Conservation (phyloP, 2,113 vertebrate species). For the Amphiprion ocellaris region DNA sequence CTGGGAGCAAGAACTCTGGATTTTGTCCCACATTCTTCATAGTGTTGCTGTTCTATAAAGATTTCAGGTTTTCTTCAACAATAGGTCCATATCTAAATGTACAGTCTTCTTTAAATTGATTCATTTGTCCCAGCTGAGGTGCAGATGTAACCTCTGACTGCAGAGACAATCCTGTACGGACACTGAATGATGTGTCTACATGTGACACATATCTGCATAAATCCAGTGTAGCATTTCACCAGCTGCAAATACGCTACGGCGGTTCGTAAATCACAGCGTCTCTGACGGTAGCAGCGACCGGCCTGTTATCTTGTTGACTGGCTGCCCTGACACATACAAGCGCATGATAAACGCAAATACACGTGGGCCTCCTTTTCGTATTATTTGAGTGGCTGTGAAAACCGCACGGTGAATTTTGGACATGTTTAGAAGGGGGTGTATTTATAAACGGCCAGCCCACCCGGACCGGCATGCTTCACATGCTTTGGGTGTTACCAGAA, state of each 20-base stretch:
- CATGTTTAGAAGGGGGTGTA: conserved; percentile 72
- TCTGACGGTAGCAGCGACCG: conserved; percentile 9
- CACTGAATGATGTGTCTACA: conserved; percentile 6
- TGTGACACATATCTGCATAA: conserved; percentile 30
- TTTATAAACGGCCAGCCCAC: conserved; percentile 82
- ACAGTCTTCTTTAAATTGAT: conserved; percentile 2
- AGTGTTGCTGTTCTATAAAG: no score
- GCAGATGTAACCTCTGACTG: conserved; percentile 27
- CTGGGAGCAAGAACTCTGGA: no score
- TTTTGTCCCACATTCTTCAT: no score
- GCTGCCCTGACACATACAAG: conserved; percentile 21
- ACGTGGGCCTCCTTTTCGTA: not conserved
- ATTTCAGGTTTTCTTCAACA: no score
- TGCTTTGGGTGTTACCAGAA: conserved; percentile 79
- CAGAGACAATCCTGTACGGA: not conserved
- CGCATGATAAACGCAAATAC: conserved; percentile 45
- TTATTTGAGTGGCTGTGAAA: conserved; percentile 23
- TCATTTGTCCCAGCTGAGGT: conserved; percentile 24
- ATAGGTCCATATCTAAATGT: not conserved
- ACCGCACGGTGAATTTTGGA: conserved; percentile 62
- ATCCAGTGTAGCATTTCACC: conserved; percentile 30
- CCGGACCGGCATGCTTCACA: conserved; percentile 69
- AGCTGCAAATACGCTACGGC: conserved; percentile 37
- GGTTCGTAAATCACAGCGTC: conserved; percentile 3
- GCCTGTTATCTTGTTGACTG: conserved; percentile 48